Conservation (phyloP, 2,113 vertebrate species). For the Sceloporus undulatus region DNA sequence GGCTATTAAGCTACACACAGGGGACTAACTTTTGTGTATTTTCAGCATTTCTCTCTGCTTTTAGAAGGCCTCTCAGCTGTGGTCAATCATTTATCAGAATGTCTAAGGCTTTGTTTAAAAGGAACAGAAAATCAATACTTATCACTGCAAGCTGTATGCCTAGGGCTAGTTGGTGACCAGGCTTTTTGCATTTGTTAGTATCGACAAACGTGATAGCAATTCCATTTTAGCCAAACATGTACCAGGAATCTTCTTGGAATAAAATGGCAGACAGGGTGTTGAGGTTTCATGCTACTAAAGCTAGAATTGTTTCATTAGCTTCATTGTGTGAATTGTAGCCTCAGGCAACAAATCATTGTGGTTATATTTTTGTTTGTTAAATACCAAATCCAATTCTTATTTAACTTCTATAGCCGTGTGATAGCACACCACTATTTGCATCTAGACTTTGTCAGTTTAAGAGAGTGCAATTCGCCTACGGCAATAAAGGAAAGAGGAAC, state of each 20-base stretch:
- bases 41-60: conserved; percentile 2
- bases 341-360: conserved; percentile 8
- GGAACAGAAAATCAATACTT: conserved; percentile 35
- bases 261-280: neutral
- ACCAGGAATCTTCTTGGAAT: neutral
- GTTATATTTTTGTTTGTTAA: conserved; percentile 3
- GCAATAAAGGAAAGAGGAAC: neutral
- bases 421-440: neutral
- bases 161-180: neutral
- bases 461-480: neutral
- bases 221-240: neutral
- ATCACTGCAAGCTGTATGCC: conserved; percentile 7
- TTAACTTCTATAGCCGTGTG: neutral
- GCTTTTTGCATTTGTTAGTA: conserved; percentile 4
- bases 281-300: neutral
- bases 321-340: conserved; percentile 1
- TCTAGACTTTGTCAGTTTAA: neutral
- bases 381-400: neutral
- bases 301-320: neutral
- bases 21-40: neutral
- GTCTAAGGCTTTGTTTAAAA: conserved; percentile 21
- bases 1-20: neutral
- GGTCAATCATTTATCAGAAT: conserved; percentile 28
- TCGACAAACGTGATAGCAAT: neutral
- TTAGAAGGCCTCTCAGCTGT: neutral